Evolutionary conservation across 2,797 vertebrate species (phyloP).

Genomic region (Micropoecilia bifurca): DNA sequence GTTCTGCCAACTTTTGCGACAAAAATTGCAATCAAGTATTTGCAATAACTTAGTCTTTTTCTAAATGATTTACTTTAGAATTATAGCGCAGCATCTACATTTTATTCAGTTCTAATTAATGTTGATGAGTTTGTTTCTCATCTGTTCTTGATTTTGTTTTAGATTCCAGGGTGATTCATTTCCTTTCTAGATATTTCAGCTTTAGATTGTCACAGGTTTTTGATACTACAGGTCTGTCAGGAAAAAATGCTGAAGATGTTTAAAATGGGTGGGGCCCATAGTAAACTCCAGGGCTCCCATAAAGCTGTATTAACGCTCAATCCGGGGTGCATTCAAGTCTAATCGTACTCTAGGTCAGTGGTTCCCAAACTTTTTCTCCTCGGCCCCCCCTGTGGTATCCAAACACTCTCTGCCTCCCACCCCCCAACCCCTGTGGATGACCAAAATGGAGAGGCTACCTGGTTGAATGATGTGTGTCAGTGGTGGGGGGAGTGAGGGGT

Average conservation of each 20-base stretch:
- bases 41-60: not conserved
- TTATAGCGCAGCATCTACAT: not conserved
- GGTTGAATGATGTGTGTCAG: too few species aligned
- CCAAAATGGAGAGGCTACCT: too few species aligned
- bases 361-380: too few species aligned
- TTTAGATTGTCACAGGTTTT: not conserved
- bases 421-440: too few species aligned
- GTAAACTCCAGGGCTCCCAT: not conserved
- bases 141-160: not conserved
- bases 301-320: not conserved
- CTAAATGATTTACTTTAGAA: not conserved
- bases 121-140: not conserved
- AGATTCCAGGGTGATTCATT: not conserved
- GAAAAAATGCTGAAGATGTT: not conserved
- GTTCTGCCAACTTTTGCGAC: not conserved
- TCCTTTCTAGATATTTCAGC: not conserved
- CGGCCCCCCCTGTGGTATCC: too few species aligned
- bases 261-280: not conserved
- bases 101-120: not conserved
- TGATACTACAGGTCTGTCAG: not conserved
- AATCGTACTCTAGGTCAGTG: too few species aligned
- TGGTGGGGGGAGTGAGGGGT: too few species aligned
- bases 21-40: not conserved
- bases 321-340: not conserved
- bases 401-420: too few species aligned